Evolutionary conservation across 2,113 vertebrate species (phyloP).

Genomic region (Rhea americana): DNA sequence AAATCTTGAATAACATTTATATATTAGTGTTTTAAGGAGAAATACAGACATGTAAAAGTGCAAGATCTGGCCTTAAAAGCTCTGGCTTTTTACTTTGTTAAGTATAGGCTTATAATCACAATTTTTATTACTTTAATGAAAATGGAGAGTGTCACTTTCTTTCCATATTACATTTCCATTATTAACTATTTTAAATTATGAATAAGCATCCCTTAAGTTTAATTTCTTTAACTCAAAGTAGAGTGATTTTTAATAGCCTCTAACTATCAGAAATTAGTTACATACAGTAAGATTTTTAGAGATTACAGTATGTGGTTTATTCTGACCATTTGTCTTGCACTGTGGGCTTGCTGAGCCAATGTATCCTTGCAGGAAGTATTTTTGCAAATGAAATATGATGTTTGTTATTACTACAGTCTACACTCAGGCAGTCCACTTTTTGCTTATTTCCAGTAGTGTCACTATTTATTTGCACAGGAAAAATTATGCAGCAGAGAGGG

Average conservation of each 20-base stretch:
- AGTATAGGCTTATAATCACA: not conserved
- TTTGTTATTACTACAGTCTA: not conserved
- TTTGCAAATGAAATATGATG: not conserved
- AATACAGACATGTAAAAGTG: not conserved
- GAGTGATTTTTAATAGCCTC: conserved; percentile 22
- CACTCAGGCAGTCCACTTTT: not conserved
- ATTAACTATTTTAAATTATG: conserved; percentile 46
- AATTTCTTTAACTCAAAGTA: conserved; percentile 28
- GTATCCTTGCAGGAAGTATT: not conserved
- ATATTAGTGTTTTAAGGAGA: too few species aligned
- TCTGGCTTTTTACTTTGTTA: not conserved
- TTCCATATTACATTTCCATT: conserved; percentile 16
- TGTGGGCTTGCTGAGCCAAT: not conserved
- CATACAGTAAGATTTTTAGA: not conserved
- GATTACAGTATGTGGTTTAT: not conserved
- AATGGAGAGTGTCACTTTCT: not conserved
- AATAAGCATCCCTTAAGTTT: conserved; percentile 15
- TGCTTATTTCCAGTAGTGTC: not conserved
- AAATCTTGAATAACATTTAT: not conserved
- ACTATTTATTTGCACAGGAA: not conserved
- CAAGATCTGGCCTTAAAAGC: not conserved
- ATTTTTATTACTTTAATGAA: conserved; percentile 29
- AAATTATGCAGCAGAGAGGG: not conserved
- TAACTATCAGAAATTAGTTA: conserved; percentile 15
- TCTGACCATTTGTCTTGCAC: not conserved